phyloP scores from a whole-genome alignment of 2,113 vertebrate genomes.

The Limnothrissa miodon region DNA sequence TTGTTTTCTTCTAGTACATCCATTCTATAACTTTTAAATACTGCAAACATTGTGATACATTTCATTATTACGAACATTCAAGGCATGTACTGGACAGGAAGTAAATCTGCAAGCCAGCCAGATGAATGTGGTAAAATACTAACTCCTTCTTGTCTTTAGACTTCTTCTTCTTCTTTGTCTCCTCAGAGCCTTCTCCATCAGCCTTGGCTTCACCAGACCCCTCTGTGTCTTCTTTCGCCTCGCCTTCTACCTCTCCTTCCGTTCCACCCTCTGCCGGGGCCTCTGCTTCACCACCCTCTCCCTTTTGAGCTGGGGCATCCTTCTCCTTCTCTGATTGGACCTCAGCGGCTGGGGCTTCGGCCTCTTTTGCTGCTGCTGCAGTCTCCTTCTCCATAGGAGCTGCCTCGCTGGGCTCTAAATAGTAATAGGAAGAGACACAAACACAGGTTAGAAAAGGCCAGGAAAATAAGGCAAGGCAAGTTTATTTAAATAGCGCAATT shows the following conservation, averaged over 20 bases:
- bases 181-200: constrained; percentile 52
- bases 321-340: constrained; percentile 56
- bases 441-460: not conserved
- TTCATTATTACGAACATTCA: no score
- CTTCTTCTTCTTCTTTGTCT: constrained; percentile 65
- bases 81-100: not conserved
- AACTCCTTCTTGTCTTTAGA: constrained; percentile 84
- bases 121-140: constrained; percentile 49
- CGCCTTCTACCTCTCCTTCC: constrained; percentile 33
- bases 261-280: constrained; percentile 63
- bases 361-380: constrained; percentile 54
- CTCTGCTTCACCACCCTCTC: not conserved
- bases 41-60: no score
- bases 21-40: no score
- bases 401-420: constrained; percentile 80
- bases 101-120: not conserved
- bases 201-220: constrained; percentile 54
- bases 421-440: not conserved
- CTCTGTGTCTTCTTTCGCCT: constrained; percentile 40
- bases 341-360: constrained; percentile 46
- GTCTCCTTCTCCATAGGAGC: constrained; percentile 80
- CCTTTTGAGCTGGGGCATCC: constrained; percentile 53
- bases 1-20: no score
- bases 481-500: not conserved
- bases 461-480: not conserved